Base-by-base conservation (phyloP, 92 coral and sea anemone genomes). In the Palythoa grandiflora region DNA sequence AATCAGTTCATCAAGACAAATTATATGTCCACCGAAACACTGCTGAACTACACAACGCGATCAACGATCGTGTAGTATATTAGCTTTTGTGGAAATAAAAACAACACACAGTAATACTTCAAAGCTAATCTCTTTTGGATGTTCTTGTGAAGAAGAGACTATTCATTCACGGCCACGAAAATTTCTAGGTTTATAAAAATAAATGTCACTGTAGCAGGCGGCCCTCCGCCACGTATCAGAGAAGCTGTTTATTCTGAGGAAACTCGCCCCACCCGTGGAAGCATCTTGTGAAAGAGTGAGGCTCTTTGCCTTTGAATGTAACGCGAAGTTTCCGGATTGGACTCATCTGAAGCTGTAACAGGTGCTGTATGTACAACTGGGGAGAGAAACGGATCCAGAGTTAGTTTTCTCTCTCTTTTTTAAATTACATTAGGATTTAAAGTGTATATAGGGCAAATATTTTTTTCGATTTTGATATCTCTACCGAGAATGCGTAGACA, bases 241-340 rank as follows among this genome's bases (percentile, higher is more conserved):
- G 73, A 39, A 86, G 66, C 39, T 89, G 84, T 59, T 80, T 92
- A 8, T 96, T 91, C 54, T 38, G 83, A 59, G 91, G 98, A 76
- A 91, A 94, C 17, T 93, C 92, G 1, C 99, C 98, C 99, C 99
- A 97, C 44, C 99, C 99, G 77, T 97, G 99, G 89, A 97, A 97
- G 79, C 98, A 95, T 40, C 98, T 89, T 10, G 96, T 95, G 65
- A 97, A 97, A 21, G 79, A 78, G 19, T 92, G 97, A 3, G 96
- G 95, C 53, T 97, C 99, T 66, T 89, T 89, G 39, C 90, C 97
- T 88, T 96, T 92, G 85, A 95, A 92, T 38, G 98, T 96, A 52
- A 94, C 87, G 50, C 99, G 94, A 15, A 97, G 94, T 88, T 95
- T 97, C 8, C 99, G 91, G 52, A 96, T 88, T 28, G 98, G 96